Conservation (phyloP, 2,888 invertebrate genomes). For the Malthinus flaveolus region DNA sequence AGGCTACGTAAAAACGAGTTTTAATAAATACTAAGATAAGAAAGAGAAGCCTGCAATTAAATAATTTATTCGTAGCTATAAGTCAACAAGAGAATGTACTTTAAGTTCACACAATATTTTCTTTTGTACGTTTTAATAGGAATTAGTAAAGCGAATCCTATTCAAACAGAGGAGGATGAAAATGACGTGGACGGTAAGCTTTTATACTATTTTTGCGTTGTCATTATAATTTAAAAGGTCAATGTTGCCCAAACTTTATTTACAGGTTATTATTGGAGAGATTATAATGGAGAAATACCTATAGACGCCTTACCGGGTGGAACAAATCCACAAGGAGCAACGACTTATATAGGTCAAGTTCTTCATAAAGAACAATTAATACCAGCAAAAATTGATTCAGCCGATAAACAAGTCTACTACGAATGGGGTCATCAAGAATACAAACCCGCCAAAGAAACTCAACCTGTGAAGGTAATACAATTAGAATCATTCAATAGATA, state of each 20-base stretch:
- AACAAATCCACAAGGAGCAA: not conserved
- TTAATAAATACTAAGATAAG: too few relatives aligned
- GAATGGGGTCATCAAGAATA: constrained; percentile 8
- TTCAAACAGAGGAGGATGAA: too few relatives aligned
- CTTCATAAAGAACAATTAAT: not conserved
- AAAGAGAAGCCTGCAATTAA: too few relatives aligned
- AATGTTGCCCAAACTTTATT: not conserved
- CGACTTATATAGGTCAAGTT: constrained; percentile 1
- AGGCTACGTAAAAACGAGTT: too few relatives aligned
- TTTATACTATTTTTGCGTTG: too few relatives aligned
- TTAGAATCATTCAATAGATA: not conserved
- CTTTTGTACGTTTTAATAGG: too few relatives aligned
- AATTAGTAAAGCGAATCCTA: too few relatives aligned
- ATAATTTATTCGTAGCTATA: too few relatives aligned
- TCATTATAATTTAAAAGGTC: too few relatives aligned
- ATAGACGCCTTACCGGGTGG: constrained; percentile 3
- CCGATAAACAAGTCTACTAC: not conserved
- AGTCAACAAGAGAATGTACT: too few relatives aligned
- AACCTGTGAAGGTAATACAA: constrained; percentile 6
- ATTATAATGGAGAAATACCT: constrained; percentile 5
- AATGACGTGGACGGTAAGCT: not conserved
- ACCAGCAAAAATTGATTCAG: constrained; percentile 8
- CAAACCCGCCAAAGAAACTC: not conserved
- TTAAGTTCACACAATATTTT: too few relatives aligned
- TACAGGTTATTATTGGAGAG: constrained; percentile 20